Evolutionary conservation across 2,888 invertebrate genomes (phyloP).

Genomic region (Carterocephalus palaemon): DNA sequence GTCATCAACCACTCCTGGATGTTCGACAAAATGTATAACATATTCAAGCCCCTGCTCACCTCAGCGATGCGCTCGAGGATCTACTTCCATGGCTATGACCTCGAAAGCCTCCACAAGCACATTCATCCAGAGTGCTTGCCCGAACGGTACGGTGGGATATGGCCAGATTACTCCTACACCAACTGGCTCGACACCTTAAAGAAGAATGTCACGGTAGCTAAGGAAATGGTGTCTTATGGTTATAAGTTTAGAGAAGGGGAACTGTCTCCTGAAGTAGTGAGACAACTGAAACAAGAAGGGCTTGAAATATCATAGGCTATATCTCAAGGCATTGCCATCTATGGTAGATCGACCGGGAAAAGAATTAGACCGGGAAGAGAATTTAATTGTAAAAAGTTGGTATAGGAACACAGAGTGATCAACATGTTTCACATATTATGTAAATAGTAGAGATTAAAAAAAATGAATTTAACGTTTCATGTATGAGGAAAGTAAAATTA

Average conservation of each 20-base stretch:
- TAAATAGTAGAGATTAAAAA: slow-evolving; percentile 1
- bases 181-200: slow-evolving; percentile 84
- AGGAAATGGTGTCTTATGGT: slow-evolving; percentile 81
- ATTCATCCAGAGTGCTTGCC: slow-evolving; percentile 85
- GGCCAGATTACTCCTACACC: slow-evolving; percentile 86
- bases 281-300: slow-evolving; percentile 57
- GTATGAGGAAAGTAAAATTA: too few species aligned
- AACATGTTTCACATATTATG: too few species aligned
- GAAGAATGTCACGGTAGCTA: slow-evolving; percentile 76
- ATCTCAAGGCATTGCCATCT: too few species aligned
- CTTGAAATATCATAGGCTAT: slow-evolving; percentile 50
- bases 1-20: slow-evolving; percentile 90
- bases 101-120: slow-evolving; percentile 85
- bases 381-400: too few species aligned
- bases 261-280: slow-evolving; percentile 54
- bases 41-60: slow-evolving; percentile 87
- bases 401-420: too few species aligned
- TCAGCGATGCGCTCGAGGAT: slow-evolving; percentile 82
- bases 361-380: too few species aligned
- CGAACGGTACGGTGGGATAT: slow-evolving; percentile 82
- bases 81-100: slow-evolving; percentile 85
- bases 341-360: too few species aligned
- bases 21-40: slow-evolving; percentile 86
- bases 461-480: background rate
- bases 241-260: slow-evolving; percentile 77